Conservation (phyloP, 2,888 invertebrate genomes). For the Andricus curvator region DNA sequence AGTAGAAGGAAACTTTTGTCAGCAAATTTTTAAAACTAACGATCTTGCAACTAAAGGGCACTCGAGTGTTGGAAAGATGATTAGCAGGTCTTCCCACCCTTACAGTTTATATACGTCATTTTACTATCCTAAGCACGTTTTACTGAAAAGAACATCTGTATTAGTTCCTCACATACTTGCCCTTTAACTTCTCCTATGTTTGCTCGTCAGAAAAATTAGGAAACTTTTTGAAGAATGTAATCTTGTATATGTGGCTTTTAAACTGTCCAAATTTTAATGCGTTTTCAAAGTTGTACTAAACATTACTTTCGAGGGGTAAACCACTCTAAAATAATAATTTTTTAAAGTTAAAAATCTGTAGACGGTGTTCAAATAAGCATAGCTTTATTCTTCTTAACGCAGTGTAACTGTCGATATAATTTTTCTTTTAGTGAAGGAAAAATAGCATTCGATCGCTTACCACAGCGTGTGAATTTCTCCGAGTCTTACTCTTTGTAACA, state of each 20-base stretch:
- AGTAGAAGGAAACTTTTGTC: not conserved
- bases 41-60: not conserved
- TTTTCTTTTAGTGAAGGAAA: no score
- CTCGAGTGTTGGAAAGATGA: slow-evolving; percentile 17
- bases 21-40: slow-evolving; percentile 1
- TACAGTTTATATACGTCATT: not conserved
- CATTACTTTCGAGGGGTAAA: no score
- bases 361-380: no score
- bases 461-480: no score
- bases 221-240: not conserved
- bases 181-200: not conserved
- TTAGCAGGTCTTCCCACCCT: slow-evolving; percentile 5
- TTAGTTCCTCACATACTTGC: not conserved
- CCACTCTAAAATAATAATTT: no score
- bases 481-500: no score
- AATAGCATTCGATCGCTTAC: no score
- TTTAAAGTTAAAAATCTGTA: no score
- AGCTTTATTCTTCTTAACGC: no score
- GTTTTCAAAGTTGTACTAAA: no score
- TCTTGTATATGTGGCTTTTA: not conserved
- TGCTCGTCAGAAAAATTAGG: not conserved
- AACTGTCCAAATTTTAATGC: not conserved
- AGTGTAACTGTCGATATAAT: no score
- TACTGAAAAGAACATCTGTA: not conserved
- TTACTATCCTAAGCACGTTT: slow-evolving; percentile 21